Evolutionary conservation across 2,888 invertebrate genomes (phyloP).

Genomic region (Himalopsyche anomala): DNA sequence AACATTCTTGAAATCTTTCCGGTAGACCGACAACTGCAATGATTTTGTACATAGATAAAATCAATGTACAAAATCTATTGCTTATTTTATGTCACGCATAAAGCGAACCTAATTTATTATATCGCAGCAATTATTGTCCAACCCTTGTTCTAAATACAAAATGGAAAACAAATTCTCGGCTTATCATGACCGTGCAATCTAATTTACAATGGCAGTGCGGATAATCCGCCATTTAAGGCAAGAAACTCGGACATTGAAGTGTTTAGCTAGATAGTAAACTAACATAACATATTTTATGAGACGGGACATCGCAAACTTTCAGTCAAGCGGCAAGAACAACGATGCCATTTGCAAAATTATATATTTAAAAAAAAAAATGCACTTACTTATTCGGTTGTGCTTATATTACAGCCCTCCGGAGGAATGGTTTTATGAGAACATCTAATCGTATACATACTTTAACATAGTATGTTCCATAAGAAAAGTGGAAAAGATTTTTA

Average conservation of each 20-base stretch:
- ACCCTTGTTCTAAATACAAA: constrained; percentile 40
- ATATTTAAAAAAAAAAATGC: no score
- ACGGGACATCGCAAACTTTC: no score
- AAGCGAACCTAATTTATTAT: constrained; percentile 12
- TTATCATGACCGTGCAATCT: constrained; percentile 28
- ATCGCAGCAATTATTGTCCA: constrained; percentile 27
- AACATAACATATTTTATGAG: constrained; percentile 19
- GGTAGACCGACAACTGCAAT: background rate
- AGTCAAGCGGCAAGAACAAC: no score
- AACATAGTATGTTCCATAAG: no score
- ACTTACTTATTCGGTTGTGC: no score
- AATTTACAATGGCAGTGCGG: constrained; percentile 18
- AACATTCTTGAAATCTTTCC: no score
- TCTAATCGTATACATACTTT: no score
- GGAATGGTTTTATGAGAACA: no score
- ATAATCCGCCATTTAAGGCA: constrained; percentile 42
- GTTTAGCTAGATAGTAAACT: constrained; percentile 16
- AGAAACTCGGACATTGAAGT: constrained; percentile 31
- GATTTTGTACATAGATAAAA: background rate
- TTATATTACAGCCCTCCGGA: no score
- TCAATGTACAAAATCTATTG: constrained; percentile 7
- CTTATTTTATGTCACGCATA: constrained; percentile 24
- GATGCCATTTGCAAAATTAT: no score
- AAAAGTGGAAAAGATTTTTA: no score
- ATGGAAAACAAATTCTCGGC: constrained; percentile 38